These are phyloP conservation scores for Paradisaea rubra DNA, from an alignment of 2,113 vertebrate genomes.

Conservation along the genomic window DNA sequence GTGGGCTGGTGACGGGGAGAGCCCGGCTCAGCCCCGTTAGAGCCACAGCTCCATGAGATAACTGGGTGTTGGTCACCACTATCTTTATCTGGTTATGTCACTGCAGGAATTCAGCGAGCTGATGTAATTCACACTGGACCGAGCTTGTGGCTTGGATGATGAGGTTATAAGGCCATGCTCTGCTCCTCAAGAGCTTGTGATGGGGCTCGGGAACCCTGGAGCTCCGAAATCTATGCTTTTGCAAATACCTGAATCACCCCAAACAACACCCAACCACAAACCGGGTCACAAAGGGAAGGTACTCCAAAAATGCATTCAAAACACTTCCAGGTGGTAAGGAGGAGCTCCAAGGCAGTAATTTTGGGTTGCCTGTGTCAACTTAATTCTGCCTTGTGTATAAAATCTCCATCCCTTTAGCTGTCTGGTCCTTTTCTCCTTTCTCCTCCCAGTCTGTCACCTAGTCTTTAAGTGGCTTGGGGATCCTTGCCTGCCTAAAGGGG, in stretches of 20 bases:
- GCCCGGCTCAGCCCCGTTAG: background rate
- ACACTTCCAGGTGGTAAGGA: background rate
- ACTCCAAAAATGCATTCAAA: background rate
- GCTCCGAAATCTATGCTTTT: background rate
- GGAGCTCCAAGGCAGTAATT: background rate
- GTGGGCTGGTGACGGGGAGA: background rate
- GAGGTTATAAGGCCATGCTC: background rate
- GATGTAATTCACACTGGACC: background rate
- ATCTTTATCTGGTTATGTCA: background rate
- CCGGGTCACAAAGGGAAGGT: background rate
- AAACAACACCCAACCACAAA: background rate
- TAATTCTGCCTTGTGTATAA: background rate
- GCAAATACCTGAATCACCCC: background rate
- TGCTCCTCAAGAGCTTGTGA: background rate
- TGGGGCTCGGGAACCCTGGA: accelerated
- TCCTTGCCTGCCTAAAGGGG: background rate
- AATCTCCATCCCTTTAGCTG: background rate
- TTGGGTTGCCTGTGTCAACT: background rate
- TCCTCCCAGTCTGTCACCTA: background rate
- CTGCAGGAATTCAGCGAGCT: background rate
- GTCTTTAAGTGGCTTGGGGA: background rate
- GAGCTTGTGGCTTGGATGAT: background rate
- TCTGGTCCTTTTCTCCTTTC: background rate
- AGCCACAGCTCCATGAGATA: background rate
- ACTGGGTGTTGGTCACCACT: background rate